Evolutionary conservation across 1,140 invertebrate species (phyloP).

Genomic region (Neuroterus valhalla): DNA sequence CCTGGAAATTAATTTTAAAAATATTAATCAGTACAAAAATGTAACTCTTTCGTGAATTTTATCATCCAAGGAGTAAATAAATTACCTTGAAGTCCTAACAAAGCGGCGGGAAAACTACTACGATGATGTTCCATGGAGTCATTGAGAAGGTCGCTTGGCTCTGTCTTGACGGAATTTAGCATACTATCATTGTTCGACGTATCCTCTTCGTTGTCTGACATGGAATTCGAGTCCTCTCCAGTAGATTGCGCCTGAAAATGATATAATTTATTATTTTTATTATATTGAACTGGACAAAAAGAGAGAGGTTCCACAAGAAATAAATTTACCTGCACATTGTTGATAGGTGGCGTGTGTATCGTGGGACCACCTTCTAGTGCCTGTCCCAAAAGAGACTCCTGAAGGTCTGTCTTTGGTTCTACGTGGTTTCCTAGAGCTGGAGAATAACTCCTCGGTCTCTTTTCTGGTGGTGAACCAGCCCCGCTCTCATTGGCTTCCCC

Average conservation of each 20-base stretch:
- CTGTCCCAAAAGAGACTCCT: slow-evolving; percentile 83
- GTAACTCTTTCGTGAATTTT: not conserved
- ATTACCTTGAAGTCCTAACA: slow-evolving; percentile 83
- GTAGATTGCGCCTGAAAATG: slow-evolving; percentile 80
- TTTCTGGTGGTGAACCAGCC: slow-evolving; percentile 75
- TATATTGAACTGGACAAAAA: slow-evolving; percentile 8
- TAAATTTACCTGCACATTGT: slow-evolving; percentile 67
- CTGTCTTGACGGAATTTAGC: slow-evolving; percentile 78
- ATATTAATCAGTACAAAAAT: not conserved
- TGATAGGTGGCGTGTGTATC: slow-evolving; percentile 73
- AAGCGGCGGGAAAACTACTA: slow-evolving; percentile 81
- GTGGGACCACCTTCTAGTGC: slow-evolving; percentile 81
- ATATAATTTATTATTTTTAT: slow-evolving; percentile 17
- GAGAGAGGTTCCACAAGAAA: not conserved
- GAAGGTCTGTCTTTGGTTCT: slow-evolving; percentile 76
- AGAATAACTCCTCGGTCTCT: slow-evolving; percentile 76
- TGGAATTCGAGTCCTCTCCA: slow-evolving; percentile 84
- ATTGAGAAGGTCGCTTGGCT: slow-evolving; percentile 75
- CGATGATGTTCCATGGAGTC: slow-evolving; percentile 75
- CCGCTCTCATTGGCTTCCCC: slow-evolving; percentile 69
- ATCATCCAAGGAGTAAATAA: not conserved
- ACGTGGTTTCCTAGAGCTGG: slow-evolving; percentile 73
- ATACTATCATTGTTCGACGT: slow-evolving; percentile 82
- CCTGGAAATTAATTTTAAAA: slow-evolving; percentile 73
- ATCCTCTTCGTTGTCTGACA: slow-evolving; percentile 79